A percentile compares a stretch with the other conserved stretches of the same genome.
phyloP scores from a whole-genome alignment of 2,888 invertebrate genomes.

The Temnothorax unifasciatus region DNA sequence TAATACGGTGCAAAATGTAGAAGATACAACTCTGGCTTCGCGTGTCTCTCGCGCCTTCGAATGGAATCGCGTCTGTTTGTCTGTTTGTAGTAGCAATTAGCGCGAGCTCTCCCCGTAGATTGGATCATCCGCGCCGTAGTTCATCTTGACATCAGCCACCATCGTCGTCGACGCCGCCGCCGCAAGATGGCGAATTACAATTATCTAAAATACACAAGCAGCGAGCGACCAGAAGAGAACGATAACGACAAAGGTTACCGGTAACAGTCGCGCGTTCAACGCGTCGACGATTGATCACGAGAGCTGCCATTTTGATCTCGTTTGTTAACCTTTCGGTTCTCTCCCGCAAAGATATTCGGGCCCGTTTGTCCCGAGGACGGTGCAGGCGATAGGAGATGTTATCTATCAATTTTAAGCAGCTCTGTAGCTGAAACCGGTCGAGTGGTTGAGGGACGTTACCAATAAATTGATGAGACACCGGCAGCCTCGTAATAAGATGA shows the following conservation, averaged over 20 bases:
- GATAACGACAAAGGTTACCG: conserved; percentile 52
- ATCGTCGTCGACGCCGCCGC: conserved; percentile 54
- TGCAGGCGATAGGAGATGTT: conserved; percentile 71
- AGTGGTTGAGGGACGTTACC: conserved; percentile 77
- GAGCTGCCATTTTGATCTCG: conserved; percentile 25
- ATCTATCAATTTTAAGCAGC: conserved; percentile 77
- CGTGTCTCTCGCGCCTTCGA: conserved; percentile 56
- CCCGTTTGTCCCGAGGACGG: conserved; percentile 29
- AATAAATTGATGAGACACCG: conserved; percentile 81
- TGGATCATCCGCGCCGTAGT: conserved; percentile 75
- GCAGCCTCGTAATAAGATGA: conserved; percentile 79
- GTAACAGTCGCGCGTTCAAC: background rate
- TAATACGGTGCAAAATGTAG: background rate
- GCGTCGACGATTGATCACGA: conserved; percentile 7
- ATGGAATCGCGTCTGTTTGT: conserved; percentile 78
- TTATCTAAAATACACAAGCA: conserved; percentile 75
- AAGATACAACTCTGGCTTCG: conserved; percentile 59
- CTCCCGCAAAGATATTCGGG: conserved; percentile 37
- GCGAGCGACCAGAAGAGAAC: conserved; percentile 56
- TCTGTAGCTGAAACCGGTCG: conserved; percentile 79
- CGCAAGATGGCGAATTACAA: conserved; percentile 77
- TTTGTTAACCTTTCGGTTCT: background rate
- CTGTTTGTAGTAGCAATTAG: conserved; percentile 80
- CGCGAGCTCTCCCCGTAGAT: conserved; percentile 71
- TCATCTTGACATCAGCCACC: conserved; percentile 71